Evolutionary conservation across 2,113 vertebrate species (phyloP), one percentile per base, ranked within the genome.

Genomic region (Gambusia affinis): DNA sequence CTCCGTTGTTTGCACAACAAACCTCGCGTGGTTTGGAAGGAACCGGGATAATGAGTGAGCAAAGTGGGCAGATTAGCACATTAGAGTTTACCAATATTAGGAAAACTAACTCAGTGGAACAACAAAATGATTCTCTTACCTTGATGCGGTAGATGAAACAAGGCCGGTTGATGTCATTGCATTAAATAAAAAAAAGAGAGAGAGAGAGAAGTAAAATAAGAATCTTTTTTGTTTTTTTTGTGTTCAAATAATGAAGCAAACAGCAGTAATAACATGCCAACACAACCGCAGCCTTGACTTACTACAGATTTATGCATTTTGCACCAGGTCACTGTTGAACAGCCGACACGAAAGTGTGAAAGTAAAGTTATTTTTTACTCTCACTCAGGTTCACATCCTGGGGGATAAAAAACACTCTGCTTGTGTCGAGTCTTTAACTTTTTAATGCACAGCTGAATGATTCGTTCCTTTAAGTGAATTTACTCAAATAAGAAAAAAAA

Each of bases 71-170:
- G 0, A 4, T 10, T 28, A 27, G 31, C 0, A 19, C 29, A 19
- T 68, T 29, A 51, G 30, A 30, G 22, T 54, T 64, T 10, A 47
- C 6, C 62, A 57, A 24, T 63, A 15, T 10, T 37, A 24, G 31
- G 37, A 42, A 3, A 42, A 64, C 39, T 78, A 51, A n/a, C 44
- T 15, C 4, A 57, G 22, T 0, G 35, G 28, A 1, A 33, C 4
- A 60, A 64, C 11, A 47, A 62, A 22, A 54, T 75, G 64, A 30
- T 69, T 88, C 29, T 91, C 89, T 88, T 92, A 92, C 92, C 90
- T 89, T 89, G 24, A 81, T 76, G 24, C 44, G 31, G 67, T 39
- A 27, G 73, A 80, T n/a, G 31, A 54, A 44, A 42, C 63, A 22
- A 42, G 64, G 63, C 3, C 74, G 69, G 61, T 71, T 22, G 15